Conservation (phyloP, 2,888 invertebrate species). For the Rutpela maculata region DNA sequence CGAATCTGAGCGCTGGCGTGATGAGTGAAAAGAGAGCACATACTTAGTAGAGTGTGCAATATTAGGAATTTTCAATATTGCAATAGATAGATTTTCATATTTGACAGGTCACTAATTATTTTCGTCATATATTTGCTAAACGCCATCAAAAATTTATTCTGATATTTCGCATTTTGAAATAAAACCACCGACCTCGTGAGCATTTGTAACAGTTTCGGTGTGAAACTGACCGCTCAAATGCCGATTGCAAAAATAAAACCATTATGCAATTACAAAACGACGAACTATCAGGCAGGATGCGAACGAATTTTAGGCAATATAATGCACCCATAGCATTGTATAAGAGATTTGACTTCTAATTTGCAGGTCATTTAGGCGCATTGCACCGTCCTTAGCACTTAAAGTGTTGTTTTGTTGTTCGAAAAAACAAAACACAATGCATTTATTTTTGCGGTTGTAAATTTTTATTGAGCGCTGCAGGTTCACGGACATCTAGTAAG, state of each 20-base stretch:
- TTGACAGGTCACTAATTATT: too few relatives aligned
- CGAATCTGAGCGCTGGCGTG: too few relatives aligned
- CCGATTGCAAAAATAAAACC: conserved; percentile 52
- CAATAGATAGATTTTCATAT: too few relatives aligned
- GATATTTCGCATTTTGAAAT: too few relatives aligned
- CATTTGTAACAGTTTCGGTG: background rate
- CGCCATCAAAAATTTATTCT: too few relatives aligned
- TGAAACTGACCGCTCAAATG: background rate
- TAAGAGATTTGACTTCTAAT: conserved; percentile 56
- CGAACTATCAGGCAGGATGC: conserved; percentile 51
- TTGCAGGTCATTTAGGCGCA: conserved; percentile 55
- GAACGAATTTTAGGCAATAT: conserved; percentile 55
- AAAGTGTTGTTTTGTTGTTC: conserved; percentile 44
- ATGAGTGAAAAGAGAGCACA: too few relatives aligned
- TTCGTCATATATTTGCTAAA: too few relatives aligned
- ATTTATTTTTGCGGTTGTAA: conserved; percentile 58
- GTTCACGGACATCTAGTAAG: conserved; percentile 65
- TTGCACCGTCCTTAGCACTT: conserved; percentile 52
- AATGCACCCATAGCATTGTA: conserved; percentile 52
- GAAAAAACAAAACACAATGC: conserved; percentile 62
- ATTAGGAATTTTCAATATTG: too few relatives aligned
- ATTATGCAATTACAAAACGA: conserved; percentile 57
- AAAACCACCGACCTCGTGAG: too few relatives aligned
- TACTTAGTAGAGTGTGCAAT: too few relatives aligned
- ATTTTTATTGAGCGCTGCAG: conserved; percentile 63